Evolutionary conservation across 1,140 invertebrate species (phyloP).

Genomic region (Calycopis cecrops): DNA sequence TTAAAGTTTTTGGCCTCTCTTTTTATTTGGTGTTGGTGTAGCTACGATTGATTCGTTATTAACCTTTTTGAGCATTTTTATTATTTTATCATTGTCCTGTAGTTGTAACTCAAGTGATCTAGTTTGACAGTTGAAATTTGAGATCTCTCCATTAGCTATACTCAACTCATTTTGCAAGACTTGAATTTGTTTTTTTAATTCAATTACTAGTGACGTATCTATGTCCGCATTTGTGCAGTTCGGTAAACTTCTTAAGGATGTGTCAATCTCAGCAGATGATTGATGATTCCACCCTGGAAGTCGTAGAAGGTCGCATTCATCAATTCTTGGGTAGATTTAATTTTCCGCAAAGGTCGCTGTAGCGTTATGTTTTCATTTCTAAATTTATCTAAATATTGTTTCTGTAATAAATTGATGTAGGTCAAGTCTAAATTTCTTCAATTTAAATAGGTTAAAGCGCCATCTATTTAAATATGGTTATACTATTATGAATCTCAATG

Average conservation of each 20-base stretch:
- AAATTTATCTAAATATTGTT: neutral
- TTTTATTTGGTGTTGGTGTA: neutral
- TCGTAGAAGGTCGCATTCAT: neutral
- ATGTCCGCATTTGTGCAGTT: neutral
- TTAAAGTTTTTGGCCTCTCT: neutral
- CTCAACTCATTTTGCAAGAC: neutral
- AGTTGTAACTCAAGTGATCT: neutral
- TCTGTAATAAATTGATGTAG: too few relatives aligned
- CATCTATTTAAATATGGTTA: too few relatives aligned
- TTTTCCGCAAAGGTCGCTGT: neutral
- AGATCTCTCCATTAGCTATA: neutral
- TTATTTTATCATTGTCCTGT: neutral
- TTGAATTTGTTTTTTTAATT: neutral
- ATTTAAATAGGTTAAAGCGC: too few relatives aligned
- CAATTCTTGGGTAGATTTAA: neutral
- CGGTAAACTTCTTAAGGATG: slow-evolving; percentile 1
- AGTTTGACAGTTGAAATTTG: neutral
- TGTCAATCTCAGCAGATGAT: too few relatives aligned
- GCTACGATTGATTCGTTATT: neutral
- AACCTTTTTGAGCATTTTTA: neutral
- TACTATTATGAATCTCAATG: too few relatives aligned
- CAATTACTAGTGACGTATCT: neutral
- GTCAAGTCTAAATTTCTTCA: too few relatives aligned
- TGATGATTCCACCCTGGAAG: neutral
- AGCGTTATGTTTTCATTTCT: neutral